Conservation (phyloP, 2,888 invertebrate species). For the Thalpophila matura region DNA sequence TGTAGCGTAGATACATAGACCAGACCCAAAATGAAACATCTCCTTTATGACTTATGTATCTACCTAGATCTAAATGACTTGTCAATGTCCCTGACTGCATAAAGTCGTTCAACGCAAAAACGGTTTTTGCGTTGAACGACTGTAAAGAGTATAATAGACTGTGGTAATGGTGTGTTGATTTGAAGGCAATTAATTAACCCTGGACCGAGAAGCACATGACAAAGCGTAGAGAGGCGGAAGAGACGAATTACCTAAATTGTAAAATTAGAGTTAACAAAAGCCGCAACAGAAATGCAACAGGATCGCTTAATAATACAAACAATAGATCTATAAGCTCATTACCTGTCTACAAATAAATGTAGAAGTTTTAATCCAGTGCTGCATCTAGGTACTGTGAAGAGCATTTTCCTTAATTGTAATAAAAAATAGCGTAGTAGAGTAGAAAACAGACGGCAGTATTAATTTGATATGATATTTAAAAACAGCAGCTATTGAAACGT, state of each 20-base stretch:
- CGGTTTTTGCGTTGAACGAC: too few species aligned
- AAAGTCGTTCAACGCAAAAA: too few species aligned
- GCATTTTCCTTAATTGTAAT: slow-evolving; percentile 2
- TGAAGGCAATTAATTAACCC: slow-evolving; percentile 48
- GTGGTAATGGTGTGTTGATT: too few species aligned
- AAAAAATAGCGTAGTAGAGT: slow-evolving; percentile 24
- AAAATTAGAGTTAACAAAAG: slow-evolving; percentile 17
- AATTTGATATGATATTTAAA: too few species aligned
- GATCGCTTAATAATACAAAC: slow-evolving; percentile 9
- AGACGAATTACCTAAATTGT: slow-evolving; percentile 13
- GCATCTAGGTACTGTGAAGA: slow-evolving; percentile 9
- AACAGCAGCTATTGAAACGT: too few species aligned
- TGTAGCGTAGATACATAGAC: too few species aligned
- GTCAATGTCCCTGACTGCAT: too few species aligned
- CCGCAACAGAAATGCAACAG: slow-evolving; percentile 36
- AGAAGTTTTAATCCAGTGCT: slow-evolving; percentile 8
- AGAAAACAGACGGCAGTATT: slow-evolving; percentile 39
- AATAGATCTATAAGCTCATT: slow-evolving; percentile 22
- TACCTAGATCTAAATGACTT: too few species aligned
- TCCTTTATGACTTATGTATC: too few species aligned
- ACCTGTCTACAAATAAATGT: slow-evolving; percentile 20
- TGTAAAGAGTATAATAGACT: too few species aligned
- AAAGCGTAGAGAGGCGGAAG: slow-evolving; percentile 53
- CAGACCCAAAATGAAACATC: too few species aligned
- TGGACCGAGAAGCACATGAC: slow-evolving; percentile 42